These are phyloP conservation scores for Apodemus sylvaticus DNA, from an alignment of 2,113 vertebrate species.

Conservation along the genomic window DNA sequence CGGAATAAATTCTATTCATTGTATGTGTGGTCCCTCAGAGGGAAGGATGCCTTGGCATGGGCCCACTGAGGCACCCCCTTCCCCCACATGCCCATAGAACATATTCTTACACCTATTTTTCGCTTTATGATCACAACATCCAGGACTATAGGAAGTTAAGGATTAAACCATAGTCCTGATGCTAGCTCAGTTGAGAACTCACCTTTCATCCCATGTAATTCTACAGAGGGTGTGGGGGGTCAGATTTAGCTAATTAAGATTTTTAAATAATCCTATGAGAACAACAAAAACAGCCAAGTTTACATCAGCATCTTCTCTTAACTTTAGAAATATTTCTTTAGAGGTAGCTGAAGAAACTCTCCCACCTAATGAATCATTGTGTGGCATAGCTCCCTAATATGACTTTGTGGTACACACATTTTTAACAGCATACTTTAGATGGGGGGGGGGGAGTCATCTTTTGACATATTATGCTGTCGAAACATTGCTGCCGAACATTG, in stretches of 20 bases:
- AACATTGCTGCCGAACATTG: not conserved
- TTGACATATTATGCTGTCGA: not conserved
- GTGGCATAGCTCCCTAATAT: conserved; percentile 45
- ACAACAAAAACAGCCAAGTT: not conserved
- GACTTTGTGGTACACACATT: not conserved
- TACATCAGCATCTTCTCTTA: not conserved
- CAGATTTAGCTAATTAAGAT: not conserved
- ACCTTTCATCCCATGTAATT: not conserved
- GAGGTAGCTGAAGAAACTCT: not conserved
- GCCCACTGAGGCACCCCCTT: too few species aligned
- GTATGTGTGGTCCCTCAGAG: too few species aligned
- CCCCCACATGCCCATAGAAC: too few species aligned
- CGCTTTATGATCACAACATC: too few species aligned
- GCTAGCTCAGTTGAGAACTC: not conserved
- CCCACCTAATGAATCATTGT: not conserved
- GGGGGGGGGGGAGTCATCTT: not conserved
- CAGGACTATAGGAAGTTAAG: not conserved
- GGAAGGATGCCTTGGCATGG: too few species aligned
- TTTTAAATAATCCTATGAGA: conserved; percentile 1
- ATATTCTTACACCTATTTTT: too few species aligned
- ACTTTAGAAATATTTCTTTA: not conserved
- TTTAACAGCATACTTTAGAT: not conserved
- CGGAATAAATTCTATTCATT: too few species aligned
- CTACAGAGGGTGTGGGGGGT: not conserved
- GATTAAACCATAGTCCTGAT: not conserved